Conservation (phyloP, 2,113 vertebrate genomes). For the Phalacrocorax brasilianus region DNA sequence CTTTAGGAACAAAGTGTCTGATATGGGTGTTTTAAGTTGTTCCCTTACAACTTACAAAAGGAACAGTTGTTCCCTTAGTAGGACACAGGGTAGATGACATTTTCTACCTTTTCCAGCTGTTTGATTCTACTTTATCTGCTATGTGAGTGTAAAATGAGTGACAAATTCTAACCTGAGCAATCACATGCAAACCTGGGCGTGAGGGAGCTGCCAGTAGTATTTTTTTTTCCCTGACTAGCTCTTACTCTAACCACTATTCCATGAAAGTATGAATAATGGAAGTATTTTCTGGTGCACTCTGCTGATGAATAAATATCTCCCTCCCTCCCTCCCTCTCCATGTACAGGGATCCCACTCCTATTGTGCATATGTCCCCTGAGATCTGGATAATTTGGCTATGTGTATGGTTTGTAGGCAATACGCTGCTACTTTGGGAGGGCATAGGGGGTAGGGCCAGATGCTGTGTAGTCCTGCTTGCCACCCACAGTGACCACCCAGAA, state of each 20-base stretch:
- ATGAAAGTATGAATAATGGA: not conserved
- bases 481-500: not conserved
- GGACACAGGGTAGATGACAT: not conserved
- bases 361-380: not conserved
- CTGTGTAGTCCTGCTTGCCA: not conserved
- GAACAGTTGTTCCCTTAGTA: not conserved
- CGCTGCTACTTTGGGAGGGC: not conserved
- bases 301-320: not conserved
- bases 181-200: not conserved
- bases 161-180: not conserved
- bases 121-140: not conserved
- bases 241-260: not conserved
- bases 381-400: not conserved
- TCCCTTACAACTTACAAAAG: no score
- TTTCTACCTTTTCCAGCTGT: not conserved
- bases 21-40: not conserved
- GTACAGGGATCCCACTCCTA: not conserved
- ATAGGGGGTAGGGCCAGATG: not conserved
- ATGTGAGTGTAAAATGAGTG: not conserved
- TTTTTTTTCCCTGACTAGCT: not conserved
- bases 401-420: not conserved
- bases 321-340: not conserved
- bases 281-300: not conserved
- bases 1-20: not conserved
- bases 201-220: not conserved